A percentile compares a stretch with the other conserved stretches of the same genome.
These are phyloP conservation scores for Anolis carolinensis DNA, from an alignment of 2,113 vertebrate genomes.

Conservation along the genomic window DNA sequence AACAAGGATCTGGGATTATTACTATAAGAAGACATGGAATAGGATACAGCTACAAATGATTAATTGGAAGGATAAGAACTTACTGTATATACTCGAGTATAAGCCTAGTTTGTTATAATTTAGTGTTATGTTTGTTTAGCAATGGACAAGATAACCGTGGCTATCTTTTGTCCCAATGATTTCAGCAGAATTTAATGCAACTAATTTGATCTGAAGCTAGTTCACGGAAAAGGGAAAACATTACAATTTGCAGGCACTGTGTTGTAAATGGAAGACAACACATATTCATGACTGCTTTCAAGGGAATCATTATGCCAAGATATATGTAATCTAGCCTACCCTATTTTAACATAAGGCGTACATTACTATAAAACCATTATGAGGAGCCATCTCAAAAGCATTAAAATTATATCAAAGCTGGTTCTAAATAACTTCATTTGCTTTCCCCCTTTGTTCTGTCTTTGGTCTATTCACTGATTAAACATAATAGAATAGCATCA, in stretches of 20 bases:
- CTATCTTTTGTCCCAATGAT: not conserved
- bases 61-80: too few species aligned
- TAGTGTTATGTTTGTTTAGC: not conserved
- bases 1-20: too few species aligned
- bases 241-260: not conserved
- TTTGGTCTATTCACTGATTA: not conserved
- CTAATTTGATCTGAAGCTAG: not conserved
- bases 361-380: not conserved
- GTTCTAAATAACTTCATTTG: not conserved
- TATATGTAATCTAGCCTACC: not conserved
- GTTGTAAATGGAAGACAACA: not conserved
- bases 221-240: not conserved
- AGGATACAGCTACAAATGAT: too few species aligned
- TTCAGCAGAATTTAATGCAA: not conserved
- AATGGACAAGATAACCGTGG: not conserved
- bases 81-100: too few species aligned
- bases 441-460: not conserved
- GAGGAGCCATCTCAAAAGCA: not conserved
- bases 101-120: not conserved
- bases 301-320: not conserved
- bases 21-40: too few species aligned
- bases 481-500: not conserved
- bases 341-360: not conserved
- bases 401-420: not conserved
- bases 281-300: too few species aligned